A percentile compares a stretch with the other conserved stretches of the same genome.
Conservation (phyloP, 2,888 invertebrate species). For the Polydrusus tereticollis region DNA sequence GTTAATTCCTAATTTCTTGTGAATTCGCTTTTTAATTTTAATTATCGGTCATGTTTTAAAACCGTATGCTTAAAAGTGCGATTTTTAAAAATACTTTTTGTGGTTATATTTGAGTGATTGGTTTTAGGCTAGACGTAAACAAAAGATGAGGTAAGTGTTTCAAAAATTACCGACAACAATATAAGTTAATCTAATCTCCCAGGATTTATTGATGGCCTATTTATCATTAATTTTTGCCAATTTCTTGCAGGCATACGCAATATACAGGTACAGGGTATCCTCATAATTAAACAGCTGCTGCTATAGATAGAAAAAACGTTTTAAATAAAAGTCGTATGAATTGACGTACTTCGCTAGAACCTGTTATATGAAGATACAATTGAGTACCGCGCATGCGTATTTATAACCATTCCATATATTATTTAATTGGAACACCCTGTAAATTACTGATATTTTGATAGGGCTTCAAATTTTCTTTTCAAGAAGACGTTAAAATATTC, state of each 20-base stretch:
- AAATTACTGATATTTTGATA: too few relatives aligned
- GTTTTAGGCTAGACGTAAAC: constrained; percentile 13
- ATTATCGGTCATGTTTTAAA: not conserved
- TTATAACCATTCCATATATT: too few relatives aligned
- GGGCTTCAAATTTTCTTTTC: too few relatives aligned
- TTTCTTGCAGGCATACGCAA: not conserved
- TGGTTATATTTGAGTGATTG: not conserved
- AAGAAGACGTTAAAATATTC: too few relatives aligned
- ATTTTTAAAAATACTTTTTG: constrained; percentile 18
- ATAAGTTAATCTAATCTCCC: not conserved
- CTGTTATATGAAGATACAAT: too few relatives aligned
- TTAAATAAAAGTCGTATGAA: too few relatives aligned
- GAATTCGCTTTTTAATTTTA: not conserved
- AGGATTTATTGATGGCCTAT: not conserved
- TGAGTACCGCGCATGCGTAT: too few relatives aligned
- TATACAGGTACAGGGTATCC: too few relatives aligned
- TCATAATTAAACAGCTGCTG: too few relatives aligned
- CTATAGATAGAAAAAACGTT: too few relatives aligned
- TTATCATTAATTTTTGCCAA: not conserved
- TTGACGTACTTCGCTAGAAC: too few relatives aligned
- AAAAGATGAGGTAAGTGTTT: constrained; percentile 25
- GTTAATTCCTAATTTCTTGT: not conserved
- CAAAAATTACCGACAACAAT: constrained; percentile 7
- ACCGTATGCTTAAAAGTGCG: not conserved
- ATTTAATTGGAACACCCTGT: too few relatives aligned